Evolutionary conservation across 1,140 invertebrate species (phyloP).

Genomic region (Cydia fagiglandana): DNA sequence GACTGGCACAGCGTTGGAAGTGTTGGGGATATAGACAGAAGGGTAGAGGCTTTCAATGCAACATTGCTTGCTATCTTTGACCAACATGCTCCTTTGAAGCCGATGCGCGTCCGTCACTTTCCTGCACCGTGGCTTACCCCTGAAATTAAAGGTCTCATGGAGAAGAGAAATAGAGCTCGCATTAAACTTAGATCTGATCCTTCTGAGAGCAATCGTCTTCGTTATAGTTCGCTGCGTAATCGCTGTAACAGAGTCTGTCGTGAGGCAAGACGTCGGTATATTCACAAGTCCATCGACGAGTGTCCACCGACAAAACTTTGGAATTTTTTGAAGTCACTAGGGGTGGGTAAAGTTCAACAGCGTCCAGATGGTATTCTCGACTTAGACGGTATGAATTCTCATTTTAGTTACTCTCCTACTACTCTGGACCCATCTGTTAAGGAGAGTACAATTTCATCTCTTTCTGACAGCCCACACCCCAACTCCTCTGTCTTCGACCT

Average conservation of each 20-base stretch:
- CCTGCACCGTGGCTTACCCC: background rate
- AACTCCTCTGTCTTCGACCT: too few relatives aligned
- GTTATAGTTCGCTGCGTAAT: background rate
- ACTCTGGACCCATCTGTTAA: too few relatives aligned
- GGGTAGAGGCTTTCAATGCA: background rate
- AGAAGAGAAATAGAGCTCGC: background rate
- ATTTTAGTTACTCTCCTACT: too few relatives aligned
- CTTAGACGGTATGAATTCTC: too few relatives aligned
- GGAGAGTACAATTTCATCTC: too few relatives aligned
- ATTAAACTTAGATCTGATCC: background rate
- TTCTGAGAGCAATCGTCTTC: background rate
- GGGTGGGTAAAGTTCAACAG: background rate
- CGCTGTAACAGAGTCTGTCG: too few relatives aligned
- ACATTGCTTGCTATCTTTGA: background rate
- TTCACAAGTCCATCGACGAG: background rate
- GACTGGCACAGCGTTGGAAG: background rate
- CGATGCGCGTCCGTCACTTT: background rate
- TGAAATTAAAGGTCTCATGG: background rate
- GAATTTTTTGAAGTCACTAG: background rate
- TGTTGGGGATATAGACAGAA: background rate
- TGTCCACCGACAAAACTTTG: slow-evolving; percentile 14
- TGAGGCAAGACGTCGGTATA: background rate
- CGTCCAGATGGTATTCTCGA: background rate
- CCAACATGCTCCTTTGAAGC: background rate
- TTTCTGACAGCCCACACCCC: too few relatives aligned